phyloP scores from a whole-genome alignment of 2,113 vertebrate species.

The Nothocercus julius region DNA sequence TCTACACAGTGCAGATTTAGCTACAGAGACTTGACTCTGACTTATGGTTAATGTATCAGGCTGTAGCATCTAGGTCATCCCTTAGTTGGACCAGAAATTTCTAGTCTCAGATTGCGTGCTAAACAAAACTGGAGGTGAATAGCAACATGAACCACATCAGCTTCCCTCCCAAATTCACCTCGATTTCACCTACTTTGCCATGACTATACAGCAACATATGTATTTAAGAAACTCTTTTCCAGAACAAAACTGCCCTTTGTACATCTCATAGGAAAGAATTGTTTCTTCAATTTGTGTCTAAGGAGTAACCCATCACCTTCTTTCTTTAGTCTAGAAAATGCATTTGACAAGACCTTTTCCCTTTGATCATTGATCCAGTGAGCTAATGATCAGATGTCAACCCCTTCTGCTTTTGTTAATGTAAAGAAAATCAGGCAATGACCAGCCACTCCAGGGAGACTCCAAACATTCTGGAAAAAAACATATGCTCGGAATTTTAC shows the following conservation, averaged over 20 bases:
- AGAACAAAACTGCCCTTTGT: background rate
- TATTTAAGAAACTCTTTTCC: background rate
- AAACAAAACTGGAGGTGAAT: background rate
- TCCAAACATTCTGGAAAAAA: background rate
- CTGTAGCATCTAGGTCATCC: background rate
- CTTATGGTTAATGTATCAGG: background rate
- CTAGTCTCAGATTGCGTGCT: background rate
- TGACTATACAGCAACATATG: background rate
- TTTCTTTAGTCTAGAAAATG: background rate
- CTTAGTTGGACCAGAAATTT: background rate
- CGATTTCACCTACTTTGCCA: background rate
- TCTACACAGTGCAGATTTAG: background rate
- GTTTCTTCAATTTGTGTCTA: background rate
- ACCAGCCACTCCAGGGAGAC: background rate
- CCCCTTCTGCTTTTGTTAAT: background rate
- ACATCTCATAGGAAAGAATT: background rate
- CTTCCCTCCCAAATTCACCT: background rate
- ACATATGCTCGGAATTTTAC: background rate
- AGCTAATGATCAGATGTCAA: fast-evolving
- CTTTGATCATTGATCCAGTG: background rate
- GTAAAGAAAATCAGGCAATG: background rate
- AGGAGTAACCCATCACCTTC: background rate
- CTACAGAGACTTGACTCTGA: background rate
- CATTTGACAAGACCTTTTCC: background rate
- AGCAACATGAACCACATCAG: background rate